These are phyloP conservation scores for Mastomys coucha DNA, from an alignment of 2,113 vertebrate species.

Conservation along the genomic window DNA sequence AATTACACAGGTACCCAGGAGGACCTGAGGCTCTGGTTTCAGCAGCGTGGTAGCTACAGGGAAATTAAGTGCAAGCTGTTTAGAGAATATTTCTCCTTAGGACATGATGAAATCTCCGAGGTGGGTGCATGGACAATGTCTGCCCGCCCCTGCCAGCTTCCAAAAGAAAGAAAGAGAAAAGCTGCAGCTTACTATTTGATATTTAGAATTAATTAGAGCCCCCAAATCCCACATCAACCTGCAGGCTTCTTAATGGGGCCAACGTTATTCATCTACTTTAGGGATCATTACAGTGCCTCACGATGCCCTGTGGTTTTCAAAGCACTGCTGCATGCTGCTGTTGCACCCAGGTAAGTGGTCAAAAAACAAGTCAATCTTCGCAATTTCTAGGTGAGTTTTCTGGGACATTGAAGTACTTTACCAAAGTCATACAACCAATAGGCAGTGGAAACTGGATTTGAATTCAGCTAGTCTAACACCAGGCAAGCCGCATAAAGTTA, in stretches of 20 bases:
- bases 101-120: constrained; percentile 58
- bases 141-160: constrained; percentile 24
- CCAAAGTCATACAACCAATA: constrained; percentile 49
- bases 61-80: constrained; percentile 73
- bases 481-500: background rate
- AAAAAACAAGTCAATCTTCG: constrained; percentile 40
- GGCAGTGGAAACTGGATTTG: constrained; percentile 32
- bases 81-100: constrained; percentile 55
- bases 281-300: constrained; percentile 8
- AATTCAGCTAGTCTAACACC: constrained; percentile 24
- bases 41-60: constrained; percentile 12
- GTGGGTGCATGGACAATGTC: constrained; percentile 15
- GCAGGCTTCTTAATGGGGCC: constrained; percentile 78
- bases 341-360: constrained; percentile 50
- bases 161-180: constrained; percentile 58
- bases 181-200: constrained; percentile 61
- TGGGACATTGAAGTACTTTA: constrained; percentile 42
- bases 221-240: constrained; percentile 76
- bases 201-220: constrained; percentile 79
- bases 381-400: constrained; percentile 56
- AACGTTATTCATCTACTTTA: constrained; percentile 70
- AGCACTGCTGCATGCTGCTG: background rate
- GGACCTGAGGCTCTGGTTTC: constrained; percentile 21
- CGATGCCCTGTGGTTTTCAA: constrained; percentile 21
- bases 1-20: constrained; percentile 63